These are phyloP conservation scores for Tiaroga cobitis DNA, from an alignment of 2,797 vertebrate species.

Conservation along the genomic window DNA sequence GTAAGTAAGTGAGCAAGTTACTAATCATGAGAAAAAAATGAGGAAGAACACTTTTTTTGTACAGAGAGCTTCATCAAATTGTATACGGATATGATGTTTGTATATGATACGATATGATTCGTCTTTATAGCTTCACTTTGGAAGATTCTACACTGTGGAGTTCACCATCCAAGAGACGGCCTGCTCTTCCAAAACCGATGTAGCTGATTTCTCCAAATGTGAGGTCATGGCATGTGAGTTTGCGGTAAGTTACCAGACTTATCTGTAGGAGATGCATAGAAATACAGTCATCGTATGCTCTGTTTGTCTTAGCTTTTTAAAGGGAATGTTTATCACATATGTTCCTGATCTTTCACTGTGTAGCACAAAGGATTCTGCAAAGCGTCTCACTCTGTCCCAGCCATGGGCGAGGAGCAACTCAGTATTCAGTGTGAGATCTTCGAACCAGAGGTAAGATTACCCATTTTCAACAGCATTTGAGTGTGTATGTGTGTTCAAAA, in stretches of 20 bases:
- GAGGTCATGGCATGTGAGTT: constrained; percentile 77
- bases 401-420: background rate
- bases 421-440: constrained; percentile 73
- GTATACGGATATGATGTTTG: background rate
- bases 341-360: constrained; percentile 7
- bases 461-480: background rate
- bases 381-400: constrained; percentile 35
- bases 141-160: constrained; percentile 52
- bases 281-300: background rate
- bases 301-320: background rate
- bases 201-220: constrained; percentile 59
- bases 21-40: background rate
- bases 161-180: constrained; percentile 64
- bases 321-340: background rate
- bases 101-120: background rate
- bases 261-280: background rate
- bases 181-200: constrained; percentile 61
- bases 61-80: background rate
- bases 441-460: constrained; percentile 76
- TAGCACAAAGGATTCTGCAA: constrained; percentile 81
- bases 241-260: constrained; percentile 70
- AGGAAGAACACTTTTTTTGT: background rate
- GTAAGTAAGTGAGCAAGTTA: constrained; percentile 55
- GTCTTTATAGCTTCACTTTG: constrained; percentile 47
- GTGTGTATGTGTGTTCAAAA: background rate